Evolutionary conservation across 2,888 invertebrate genomes (phyloP).

Genomic region (Eurytoma californica): DNA sequence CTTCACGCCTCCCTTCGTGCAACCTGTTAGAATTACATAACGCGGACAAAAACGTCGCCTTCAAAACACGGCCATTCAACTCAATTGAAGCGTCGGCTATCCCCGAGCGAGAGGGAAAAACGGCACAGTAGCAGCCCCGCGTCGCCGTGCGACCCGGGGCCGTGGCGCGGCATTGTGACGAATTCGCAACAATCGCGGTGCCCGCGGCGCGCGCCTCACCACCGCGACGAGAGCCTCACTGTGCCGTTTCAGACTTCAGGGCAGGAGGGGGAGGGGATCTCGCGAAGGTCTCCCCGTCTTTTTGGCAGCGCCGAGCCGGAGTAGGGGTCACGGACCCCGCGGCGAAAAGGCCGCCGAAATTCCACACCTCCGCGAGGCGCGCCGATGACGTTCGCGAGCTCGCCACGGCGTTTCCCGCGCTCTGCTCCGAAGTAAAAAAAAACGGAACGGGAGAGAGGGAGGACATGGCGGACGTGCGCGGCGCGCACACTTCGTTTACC

Average conservation of each 20-base stretch:
- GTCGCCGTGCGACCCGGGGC: too few relatives aligned
- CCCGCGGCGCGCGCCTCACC: too few relatives aligned
- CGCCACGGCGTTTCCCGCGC: slow-evolving; percentile 43
- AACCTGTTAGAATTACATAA: too few relatives aligned
- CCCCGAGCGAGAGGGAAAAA: too few relatives aligned
- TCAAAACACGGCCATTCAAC: too few relatives aligned
- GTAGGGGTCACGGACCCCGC: not conserved
- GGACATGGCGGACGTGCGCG: slow-evolving; percentile 57
- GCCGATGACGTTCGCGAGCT: slow-evolving; percentile 23
- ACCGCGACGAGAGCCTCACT: not conserved
- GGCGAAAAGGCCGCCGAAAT: not conserved
- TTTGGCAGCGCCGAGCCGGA: not conserved
- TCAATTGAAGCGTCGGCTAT: too few relatives aligned
- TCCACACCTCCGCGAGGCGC: not conserved
- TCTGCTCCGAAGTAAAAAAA: slow-evolving; percentile 38
- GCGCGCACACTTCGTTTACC: slow-evolving; percentile 62
- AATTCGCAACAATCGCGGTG: too few relatives aligned
- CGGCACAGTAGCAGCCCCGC: too few relatives aligned
- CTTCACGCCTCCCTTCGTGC: too few relatives aligned
- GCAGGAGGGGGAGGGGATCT: not conserved
- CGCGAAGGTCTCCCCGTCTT: not conserved
- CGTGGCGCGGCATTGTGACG: too few relatives aligned
- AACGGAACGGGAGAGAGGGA: not conserved
- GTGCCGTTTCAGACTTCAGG: not conserved
- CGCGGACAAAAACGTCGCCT: too few relatives aligned